Evolutionary conservation across 2,888 invertebrate species (phyloP).

Genomic region (Aplocera efformata): DNA sequence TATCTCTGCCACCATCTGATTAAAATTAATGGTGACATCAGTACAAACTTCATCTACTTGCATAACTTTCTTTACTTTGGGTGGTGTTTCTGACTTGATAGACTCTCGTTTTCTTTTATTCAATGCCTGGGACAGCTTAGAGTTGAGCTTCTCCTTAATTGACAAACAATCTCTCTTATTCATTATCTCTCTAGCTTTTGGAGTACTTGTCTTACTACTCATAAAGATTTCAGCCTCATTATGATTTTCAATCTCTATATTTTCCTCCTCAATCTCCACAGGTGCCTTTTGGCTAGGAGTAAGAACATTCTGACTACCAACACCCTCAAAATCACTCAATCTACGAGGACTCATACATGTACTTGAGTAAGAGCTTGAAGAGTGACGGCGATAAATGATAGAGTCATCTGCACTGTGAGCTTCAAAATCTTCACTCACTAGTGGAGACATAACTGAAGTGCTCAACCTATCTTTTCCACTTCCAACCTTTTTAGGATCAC

Average conservation of each 20-base stretch:
- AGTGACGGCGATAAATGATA: conserved; percentile 89
- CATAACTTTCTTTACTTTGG: conserved; percentile 53
- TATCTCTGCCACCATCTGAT: conserved; percentile 62
- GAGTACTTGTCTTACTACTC: conserved; percentile 35
- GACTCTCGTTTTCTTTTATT: conserved; percentile 69
- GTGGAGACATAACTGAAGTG: conserved; percentile 73
- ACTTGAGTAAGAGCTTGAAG: conserved; percentile 90
- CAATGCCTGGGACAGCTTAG: conserved; percentile 64
- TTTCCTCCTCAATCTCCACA: conserved; percentile 24
- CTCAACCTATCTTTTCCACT: conserved; percentile 60
- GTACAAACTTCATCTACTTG: conserved; percentile 37
- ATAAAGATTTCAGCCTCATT: conserved; percentile 36
- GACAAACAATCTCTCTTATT: conserved; percentile 69
- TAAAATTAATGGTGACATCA: conserved; percentile 52
- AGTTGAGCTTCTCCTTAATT: conserved; percentile 69
- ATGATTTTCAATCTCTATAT: not conserved
- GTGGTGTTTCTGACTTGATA: conserved; percentile 54
- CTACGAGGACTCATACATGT: conserved; percentile 83
- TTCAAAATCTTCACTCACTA: conserved; percentile 82
- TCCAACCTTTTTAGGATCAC: conserved; percentile 58
- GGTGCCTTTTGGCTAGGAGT: conserved; percentile 20
- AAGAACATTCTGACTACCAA: conserved; percentile 32
- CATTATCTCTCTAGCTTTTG: conserved; percentile 47
- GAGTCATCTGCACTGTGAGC: conserved; percentile 86
- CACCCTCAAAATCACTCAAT: conserved; percentile 73